These are phyloP conservation scores for Sterna hirundo DNA, from an alignment of 2,113 vertebrate genomes.

Conservation along the genomic window DNA sequence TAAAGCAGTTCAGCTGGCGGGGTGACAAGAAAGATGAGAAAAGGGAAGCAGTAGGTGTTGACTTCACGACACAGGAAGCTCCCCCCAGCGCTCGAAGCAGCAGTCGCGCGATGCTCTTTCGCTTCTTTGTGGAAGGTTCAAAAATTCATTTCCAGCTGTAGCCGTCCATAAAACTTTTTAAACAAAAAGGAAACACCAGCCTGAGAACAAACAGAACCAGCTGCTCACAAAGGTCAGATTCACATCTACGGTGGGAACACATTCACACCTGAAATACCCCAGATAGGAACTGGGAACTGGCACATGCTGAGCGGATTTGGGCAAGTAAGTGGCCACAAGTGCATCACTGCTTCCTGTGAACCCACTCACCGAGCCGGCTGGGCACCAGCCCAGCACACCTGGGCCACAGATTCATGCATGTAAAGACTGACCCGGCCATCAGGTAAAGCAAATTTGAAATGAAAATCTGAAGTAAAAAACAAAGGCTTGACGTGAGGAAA, in stretches of 20 bases:
- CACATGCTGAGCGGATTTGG: background rate
- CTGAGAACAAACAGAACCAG: background rate
- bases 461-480: background rate
- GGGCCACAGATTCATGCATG: accelerated
- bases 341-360: background rate
- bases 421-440: background rate
- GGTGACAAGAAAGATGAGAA: background rate
- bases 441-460: background rate
- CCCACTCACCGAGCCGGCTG: accelerated
- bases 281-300: background rate
- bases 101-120: background rate
- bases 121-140: background rate
- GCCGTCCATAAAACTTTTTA: background rate
- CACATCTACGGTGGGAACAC: background rate
- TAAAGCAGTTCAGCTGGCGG: background rate
- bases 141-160: background rate
- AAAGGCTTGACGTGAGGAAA: background rate
- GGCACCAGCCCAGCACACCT: accelerated
- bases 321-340: background rate
- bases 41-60: background rate
- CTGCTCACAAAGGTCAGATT: background rate
- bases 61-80: background rate
- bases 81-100: background rate
- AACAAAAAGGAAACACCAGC: background rate
- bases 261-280: background rate